Evolutionary conservation across 2,888 invertebrate genomes (phyloP), one percentile per base, ranked within the genome.

Genomic region (Cylloceria caligata): DNA sequence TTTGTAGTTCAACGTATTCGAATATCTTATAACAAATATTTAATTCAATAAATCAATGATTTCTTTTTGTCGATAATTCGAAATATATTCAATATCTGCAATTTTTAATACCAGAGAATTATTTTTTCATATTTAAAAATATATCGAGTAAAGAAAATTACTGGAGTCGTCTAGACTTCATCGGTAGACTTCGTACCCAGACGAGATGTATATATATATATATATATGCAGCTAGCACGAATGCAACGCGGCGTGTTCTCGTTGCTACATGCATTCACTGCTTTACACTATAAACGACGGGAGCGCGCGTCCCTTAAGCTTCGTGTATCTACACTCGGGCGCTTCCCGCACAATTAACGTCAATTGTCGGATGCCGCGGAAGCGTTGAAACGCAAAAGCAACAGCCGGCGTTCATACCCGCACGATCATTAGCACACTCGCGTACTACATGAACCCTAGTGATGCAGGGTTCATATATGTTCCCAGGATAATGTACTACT

Each of bases 331-430:
- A 75, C 42, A 49, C 57, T 42, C 45, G 34, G 30, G 19, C 16
- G 75, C 82, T 77, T 79, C 68, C 83, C 62, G 81, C 76, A 84
- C 84, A 87, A 88, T 88, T 87, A 88, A 86, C 85, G 83, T 81
- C 85, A 87, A 87, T 87, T 87, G 87, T 83, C 76, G 77, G 73
- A 83, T 80, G 64, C 49, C 69, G 64, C 80, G 75, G 65, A 78
- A 83, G 78, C 79, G 67, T 78, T 67, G 80, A 80, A 79, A 76
- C 71, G 47, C 64, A 72, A 75, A 73, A 65, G 71, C 67, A 68
- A 81, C 36, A 24, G 60, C 19, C 42, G 60, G 55, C 55, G 57
- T 21, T 62, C 57, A 45, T 34, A 49, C 60, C 68, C 62, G 64
- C 77, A 34, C 27, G 65, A 74, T 79, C 74, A 79, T 82, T 82